Conservation (phyloP, 2,797 vertebrate genomes). For the Rachycentron canadum region DNA sequence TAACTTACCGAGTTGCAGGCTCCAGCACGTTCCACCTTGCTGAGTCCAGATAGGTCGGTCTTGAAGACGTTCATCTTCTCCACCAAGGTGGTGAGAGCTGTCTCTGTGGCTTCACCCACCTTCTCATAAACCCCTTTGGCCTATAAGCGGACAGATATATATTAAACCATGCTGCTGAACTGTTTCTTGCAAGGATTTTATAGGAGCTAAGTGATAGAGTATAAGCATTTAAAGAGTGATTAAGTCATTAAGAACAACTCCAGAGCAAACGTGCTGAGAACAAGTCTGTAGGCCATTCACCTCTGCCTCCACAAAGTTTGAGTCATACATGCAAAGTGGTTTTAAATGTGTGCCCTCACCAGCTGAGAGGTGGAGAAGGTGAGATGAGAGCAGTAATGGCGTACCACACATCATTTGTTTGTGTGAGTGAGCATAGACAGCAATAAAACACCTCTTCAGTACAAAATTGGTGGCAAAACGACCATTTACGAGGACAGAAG, state of each 20-base stretch:
- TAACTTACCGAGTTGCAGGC: conserved; percentile 84
- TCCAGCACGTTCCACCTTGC: conserved; percentile 87
- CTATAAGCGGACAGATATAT: conserved; percentile 60
- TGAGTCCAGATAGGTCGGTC: conserved; percentile 79
- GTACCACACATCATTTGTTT: conserved; percentile 52
- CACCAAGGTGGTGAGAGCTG: conserved; percentile 87
- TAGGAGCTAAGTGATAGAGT: not conserved
- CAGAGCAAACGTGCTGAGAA: not conserved
- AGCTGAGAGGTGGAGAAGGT: conserved; percentile 24
- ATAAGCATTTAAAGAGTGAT: not conserved
- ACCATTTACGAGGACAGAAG: conserved; percentile 32
- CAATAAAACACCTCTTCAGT: conserved; percentile 52
- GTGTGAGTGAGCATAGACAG: conserved; percentile 33
- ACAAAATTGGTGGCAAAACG: conserved; percentile 33
- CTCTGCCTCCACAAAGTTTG: conserved; percentile 20
- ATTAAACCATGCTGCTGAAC: not conserved
- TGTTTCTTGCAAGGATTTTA: not conserved
- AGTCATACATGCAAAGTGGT: conserved; percentile 47
- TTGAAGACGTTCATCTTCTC: conserved; percentile 91
- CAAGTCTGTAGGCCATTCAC: not conserved
- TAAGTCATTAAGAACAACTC: not conserved
- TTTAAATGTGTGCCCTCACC: conserved; percentile 11
- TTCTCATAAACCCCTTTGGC: conserved; percentile 88
- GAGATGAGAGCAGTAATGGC: conserved; percentile 40
- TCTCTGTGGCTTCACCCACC: conserved; percentile 89